These are phyloP conservation scores for Epinephelus awoara DNA, from an alignment of 2,797 vertebrate genomes.

Conservation along the genomic window DNA sequence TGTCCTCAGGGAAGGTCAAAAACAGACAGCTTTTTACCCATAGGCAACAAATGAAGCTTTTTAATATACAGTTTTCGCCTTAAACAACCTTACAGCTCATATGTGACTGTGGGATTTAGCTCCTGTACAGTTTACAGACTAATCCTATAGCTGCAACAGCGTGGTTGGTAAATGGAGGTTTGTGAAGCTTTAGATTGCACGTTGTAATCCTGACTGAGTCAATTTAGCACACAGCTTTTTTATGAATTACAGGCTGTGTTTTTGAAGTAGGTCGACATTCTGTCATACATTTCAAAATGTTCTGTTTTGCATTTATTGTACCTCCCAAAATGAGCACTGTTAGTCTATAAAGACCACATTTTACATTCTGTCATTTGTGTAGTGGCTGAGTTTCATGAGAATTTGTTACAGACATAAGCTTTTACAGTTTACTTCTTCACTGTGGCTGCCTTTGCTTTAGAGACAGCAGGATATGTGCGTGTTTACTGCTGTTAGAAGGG, in stretches of 20 bases:
- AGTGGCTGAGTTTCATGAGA: constrained; percentile 13
- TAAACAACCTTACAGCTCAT: not conserved
- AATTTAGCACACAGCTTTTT: constrained; percentile 39
- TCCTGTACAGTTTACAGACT: constrained; percentile 3
- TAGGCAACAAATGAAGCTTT: not conserved
- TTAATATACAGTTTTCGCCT: not conserved
- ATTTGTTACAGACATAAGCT: not conserved
- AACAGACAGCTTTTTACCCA: not conserved
- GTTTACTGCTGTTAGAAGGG: constrained; percentile 4
- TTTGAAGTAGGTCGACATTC: constrained; percentile 11
- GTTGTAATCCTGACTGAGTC: constrained; percentile 55
- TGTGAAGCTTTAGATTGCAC: constrained; percentile 41
- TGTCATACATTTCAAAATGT: constrained; percentile 7
- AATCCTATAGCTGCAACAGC: constrained; percentile 36
- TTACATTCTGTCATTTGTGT: constrained; percentile 12
- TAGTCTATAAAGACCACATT: constrained; percentile 21
- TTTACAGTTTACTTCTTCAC: not conserved
- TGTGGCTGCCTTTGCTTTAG: not conserved
- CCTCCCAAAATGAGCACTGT: not conserved
- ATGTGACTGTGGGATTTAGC: constrained; percentile 12
- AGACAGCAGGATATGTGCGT: constrained; percentile 1
- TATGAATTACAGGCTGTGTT: constrained; percentile 32
- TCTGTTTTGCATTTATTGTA: constrained; percentile 25
- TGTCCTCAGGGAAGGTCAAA: not conserved
- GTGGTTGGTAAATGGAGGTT: constrained; percentile 27